Evolutionary conservation across 1,140 invertebrate genomes (phyloP).

Genomic region (Pachyrhynchus sulphureomaculatus): DNA sequence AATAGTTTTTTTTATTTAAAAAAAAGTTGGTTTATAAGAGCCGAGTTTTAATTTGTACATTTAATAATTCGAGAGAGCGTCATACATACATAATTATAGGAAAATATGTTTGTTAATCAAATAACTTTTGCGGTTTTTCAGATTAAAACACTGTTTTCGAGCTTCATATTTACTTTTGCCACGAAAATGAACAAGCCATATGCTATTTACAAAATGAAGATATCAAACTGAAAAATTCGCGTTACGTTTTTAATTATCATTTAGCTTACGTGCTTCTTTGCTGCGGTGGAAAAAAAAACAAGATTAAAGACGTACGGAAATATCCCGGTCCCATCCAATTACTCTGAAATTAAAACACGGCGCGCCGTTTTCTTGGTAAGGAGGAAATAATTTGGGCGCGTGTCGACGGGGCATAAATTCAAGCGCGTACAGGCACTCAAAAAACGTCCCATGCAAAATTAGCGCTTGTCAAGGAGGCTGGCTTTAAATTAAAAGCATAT

Average conservation of each 20-base stretch:
- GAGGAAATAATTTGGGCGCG: slow-evolving; percentile 34
- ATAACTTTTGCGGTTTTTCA: no score
- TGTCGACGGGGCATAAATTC: slow-evolving; percentile 35
- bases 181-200: no score
- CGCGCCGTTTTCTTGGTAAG: slow-evolving; percentile 24
- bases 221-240: slow-evolving; percentile 11
- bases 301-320: slow-evolving; percentile 34
- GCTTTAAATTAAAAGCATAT: slow-evolving; percentile 38
- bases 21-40: no score
- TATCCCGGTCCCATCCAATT: slow-evolving; percentile 32
- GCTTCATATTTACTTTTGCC: no score
- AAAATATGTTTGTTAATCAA: no score
- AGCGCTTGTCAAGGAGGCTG: slow-evolving; percentile 31
- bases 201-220: slow-evolving; percentile 11
- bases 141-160: no score
- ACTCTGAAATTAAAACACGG: slow-evolving; percentile 26
- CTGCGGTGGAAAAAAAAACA: background rate
- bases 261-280: background rate
- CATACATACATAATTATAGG: no score
- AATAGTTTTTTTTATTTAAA: no score
- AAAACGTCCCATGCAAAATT: slow-evolving; percentile 38
- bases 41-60: no score
- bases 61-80: no score
- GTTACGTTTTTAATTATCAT: slow-evolving; percentile 18
- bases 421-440: slow-evolving; percentile 17